Evolutionary conservation across 2,888 invertebrate genomes (phyloP), one percentile per base, ranked within the genome.

Genomic region (Cancer borealis): DNA sequence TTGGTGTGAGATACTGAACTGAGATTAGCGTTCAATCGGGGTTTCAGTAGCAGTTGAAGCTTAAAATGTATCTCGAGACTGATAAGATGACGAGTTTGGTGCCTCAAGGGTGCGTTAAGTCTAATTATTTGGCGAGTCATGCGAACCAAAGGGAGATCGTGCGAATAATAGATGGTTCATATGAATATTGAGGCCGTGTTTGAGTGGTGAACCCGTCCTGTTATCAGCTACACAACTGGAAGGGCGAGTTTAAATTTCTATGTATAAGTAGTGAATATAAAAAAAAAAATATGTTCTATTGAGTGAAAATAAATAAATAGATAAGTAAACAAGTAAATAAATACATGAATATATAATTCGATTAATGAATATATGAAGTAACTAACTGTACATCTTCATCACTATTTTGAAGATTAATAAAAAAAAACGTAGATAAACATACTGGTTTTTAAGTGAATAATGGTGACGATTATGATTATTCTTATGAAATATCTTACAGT

Each of bases 1-100:
- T 84, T 84, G 30, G 14, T 84, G 84, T 84, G 84, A 84, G 84
- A 84, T 84, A 84, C 84, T 39, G 84, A 84, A 39, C 30, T 39
- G 12, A 39, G 84, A 84, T 84, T 84, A 84, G 39, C 84, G 26
- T 84, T 30, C 30, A 84, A 39, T 84, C 84, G 2, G 30, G 84
- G 73, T 73, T 39, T 39, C 84, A 39, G 84, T 30, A 39, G n/a
- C 39, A 14, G 39, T 84, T 4, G 84, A 8, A 10, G 84, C 84
- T 39, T 84, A 39, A 84, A 39, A 73, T 30, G 30, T 39, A 39
- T 84, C 30, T 84, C 2, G 39, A 84, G 84, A 39, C 39, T 84
- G 84, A 84, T 84, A 84, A 84, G 84, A 84, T 30, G 84, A 39
- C 39, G 39, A 39, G 84, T 10, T 84, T 39, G 39, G 14, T 39